Evolutionary conservation across 1,140 invertebrate genomes (phyloP).

Genomic region (Aphelinus certus): DNA sequence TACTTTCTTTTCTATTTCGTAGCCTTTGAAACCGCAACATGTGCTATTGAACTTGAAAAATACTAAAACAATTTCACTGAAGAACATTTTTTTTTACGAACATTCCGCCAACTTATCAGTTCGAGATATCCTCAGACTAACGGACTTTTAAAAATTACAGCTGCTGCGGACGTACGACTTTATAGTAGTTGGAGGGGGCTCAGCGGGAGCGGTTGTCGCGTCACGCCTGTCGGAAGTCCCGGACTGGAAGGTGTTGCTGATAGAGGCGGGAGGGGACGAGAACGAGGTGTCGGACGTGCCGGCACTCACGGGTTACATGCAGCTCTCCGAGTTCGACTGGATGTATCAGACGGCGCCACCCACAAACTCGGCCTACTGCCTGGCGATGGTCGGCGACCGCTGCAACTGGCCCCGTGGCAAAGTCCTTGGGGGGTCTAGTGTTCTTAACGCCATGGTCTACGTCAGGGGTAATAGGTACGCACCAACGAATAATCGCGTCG

Average conservation of each 20-base stretch:
- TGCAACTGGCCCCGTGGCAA: slow-evolving; percentile 90
- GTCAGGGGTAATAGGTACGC: slow-evolving; percentile 83
- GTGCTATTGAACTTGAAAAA: too few relatives aligned
- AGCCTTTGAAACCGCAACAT: too few relatives aligned
- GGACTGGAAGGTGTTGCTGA: slow-evolving; percentile 81
- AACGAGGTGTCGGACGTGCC: slow-evolving; percentile 83
- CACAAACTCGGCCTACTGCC: slow-evolving; percentile 76
- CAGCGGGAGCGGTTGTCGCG: slow-evolving; percentile 91
- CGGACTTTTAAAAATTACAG: slow-evolving; percentile 61
- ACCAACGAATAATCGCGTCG: background rate
- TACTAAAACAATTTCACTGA: too few relatives aligned
- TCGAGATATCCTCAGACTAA: too few relatives aligned
- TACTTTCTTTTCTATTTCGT: too few relatives aligned
- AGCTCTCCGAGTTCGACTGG: slow-evolving; percentile 89
- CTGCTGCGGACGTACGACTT: slow-evolving; percentile 81
- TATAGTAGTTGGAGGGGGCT: slow-evolving; percentile 88
- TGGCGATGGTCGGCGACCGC: slow-evolving; percentile 83
- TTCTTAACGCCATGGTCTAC: slow-evolving; percentile 96
- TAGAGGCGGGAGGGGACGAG: slow-evolving; percentile 87
- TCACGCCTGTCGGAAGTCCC: slow-evolving; percentile 83
- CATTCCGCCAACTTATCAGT: too few relatives aligned
- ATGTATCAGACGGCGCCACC: slow-evolving; percentile 89
- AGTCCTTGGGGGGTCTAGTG: slow-evolving; percentile 92
- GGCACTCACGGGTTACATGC: slow-evolving; percentile 77
- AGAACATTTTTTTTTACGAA: too few relatives aligned